Percentiles rank a stretch among this genome's conserved stretches.
Evolutionary conservation across 2,888 invertebrate genomes (phyloP).

Genomic region (Orchesellides sinensis): DNA sequence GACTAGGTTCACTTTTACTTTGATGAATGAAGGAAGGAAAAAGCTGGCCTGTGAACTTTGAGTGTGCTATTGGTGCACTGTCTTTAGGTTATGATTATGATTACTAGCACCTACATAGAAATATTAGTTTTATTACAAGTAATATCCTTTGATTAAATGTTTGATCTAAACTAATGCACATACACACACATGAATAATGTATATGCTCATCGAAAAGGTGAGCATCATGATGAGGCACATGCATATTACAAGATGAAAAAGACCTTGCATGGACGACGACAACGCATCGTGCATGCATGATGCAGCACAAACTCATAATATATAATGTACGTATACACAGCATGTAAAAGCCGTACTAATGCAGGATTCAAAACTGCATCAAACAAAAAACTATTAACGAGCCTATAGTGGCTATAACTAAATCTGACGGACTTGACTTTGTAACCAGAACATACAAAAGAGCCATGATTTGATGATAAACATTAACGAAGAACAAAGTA

Average conservation of each 20-base stretch:
- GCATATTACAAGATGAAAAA: neutral
- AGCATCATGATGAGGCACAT: neutral
- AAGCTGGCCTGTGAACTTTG: neutral
- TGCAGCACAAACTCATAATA: slow-evolving; percentile 10
- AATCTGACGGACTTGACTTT: neutral
- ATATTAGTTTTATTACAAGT: slow-evolving; percentile 14
- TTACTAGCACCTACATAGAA: neutral
- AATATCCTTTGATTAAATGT: slow-evolving; percentile 20
- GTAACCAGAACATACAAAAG: neutral
- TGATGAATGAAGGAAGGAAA: slow-evolving; percentile 15
- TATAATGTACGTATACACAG: too few relatives aligned
- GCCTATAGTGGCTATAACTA: too few relatives aligned
- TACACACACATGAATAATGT: slow-evolving; percentile 13
- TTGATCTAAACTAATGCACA: slow-evolving; percentile 25
- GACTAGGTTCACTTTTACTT: neutral
- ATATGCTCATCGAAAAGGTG: neutral
- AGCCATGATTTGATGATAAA: neutral
- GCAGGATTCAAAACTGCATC: too few relatives aligned
- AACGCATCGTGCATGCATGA: slow-evolving; percentile 25
- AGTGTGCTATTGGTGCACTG: too few relatives aligned
- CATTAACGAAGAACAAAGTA: neutral
- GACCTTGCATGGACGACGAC: slow-evolving; percentile 24
- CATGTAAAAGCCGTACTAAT: too few relatives aligned
- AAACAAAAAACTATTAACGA: neutral
- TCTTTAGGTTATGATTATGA: neutral